phyloP scores from a whole-genome alignment of 1,140 invertebrate species.

The Onthophagus taurus region DNA sequence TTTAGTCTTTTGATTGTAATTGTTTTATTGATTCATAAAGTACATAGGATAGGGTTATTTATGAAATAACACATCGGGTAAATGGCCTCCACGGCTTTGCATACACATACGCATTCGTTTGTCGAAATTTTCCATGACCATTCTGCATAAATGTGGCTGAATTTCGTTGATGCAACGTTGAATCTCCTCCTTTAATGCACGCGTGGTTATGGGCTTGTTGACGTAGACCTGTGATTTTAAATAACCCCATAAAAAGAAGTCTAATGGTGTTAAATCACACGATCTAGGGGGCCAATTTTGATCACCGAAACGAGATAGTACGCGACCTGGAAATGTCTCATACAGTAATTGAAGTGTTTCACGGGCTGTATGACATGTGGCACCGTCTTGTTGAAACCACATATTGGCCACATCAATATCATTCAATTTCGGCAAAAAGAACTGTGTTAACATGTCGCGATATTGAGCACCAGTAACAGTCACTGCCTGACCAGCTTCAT shows the following conservation, averaged over 20 bases:
- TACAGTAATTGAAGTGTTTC: conserved; percentile 24
- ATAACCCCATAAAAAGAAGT: conserved; percentile 30
- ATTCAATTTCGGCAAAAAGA: conserved; percentile 19
- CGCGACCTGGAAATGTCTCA: conserved; percentile 21
- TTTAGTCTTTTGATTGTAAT: too few relatives aligned
- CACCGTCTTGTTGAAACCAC: conserved; percentile 23
- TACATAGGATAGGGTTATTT: too few relatives aligned
- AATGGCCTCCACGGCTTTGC: conserved; percentile 2
- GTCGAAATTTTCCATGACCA: conserved; percentile 5
- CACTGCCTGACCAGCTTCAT: too few relatives aligned
- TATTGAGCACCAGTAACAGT: too few relatives aligned
- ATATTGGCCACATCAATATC: too few relatives aligned
- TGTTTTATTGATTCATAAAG: too few relatives aligned
- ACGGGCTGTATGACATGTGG: conserved; percentile 20
- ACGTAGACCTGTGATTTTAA: conserved; percentile 28
- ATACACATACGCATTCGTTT: conserved; percentile 2
- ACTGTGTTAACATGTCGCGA: conserved; percentile 19
- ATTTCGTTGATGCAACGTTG: conserved; percentile 23
- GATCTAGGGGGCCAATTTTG: conserved; percentile 1
- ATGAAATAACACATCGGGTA: too few relatives aligned
- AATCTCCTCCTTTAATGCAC: conserved; percentile 22
- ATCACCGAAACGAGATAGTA: conserved; percentile 14
- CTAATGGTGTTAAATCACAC: conserved; percentile 1
- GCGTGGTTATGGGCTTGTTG: conserved; percentile 19
- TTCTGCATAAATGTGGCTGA: conserved; percentile 23